Evolutionary conservation across 2,888 invertebrate species (phyloP).

Genomic region (Embidobia sp.): DNA sequence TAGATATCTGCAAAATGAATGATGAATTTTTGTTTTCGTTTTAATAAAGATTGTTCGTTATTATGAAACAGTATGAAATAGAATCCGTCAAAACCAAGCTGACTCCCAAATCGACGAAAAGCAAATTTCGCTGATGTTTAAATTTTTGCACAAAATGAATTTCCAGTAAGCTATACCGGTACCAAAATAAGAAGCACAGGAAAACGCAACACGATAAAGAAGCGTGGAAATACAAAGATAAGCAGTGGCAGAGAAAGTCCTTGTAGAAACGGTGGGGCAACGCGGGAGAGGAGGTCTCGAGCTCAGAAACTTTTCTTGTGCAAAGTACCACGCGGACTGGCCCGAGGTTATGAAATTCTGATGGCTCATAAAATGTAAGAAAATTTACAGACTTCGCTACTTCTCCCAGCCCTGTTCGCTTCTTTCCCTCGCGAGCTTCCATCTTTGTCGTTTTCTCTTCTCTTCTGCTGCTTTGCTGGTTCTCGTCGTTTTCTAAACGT

Average conservation of each 20-base stretch:
- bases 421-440: conserved; percentile 59
- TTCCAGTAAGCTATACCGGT: conserved; percentile 24
- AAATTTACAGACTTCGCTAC: conserved; percentile 81
- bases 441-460: conserved; percentile 36
- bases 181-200: conserved; percentile 28
- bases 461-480: conserved; percentile 32
- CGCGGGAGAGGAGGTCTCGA: conserved; percentile 68
- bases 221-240: conserved; percentile 60
- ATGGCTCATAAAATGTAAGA: conserved; percentile 82
- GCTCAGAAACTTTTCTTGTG: conserved; percentile 80
- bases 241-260: conserved; percentile 55
- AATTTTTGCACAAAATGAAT: conserved; percentile 22
- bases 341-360: conserved; percentile 82
- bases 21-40: too few relatives aligned
- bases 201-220: conserved; percentile 56
- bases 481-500: conserved; percentile 66
- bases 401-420: conserved; percentile 67
- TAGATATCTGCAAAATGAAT: too few relatives aligned
- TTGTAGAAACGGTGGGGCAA: conserved; percentile 55
- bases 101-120: conserved; percentile 14
- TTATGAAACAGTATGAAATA: too few relatives aligned
- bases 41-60: too few relatives aligned
- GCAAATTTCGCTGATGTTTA: too few relatives aligned
- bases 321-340: conserved; percentile 82
- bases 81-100: too few relatives aligned